phyloP scores from a whole-genome alignment of 2,888 invertebrate species.

The Holacanthella duospinosa region DNA sequence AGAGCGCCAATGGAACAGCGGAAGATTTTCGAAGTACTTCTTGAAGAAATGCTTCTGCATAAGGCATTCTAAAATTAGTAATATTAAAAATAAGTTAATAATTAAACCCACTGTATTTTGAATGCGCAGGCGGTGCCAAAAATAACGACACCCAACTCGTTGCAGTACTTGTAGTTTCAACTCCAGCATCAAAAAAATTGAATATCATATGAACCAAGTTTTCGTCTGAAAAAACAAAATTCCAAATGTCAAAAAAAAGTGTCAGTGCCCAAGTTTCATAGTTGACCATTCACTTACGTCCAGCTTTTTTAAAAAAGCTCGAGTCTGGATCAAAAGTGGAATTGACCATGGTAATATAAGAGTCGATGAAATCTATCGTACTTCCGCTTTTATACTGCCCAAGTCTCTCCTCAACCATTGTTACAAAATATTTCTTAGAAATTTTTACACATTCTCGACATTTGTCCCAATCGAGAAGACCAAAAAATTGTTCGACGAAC shows the following conservation, averaged over 20 bases:
- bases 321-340: neutral
- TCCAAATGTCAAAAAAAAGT: neutral
- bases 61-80: neutral
- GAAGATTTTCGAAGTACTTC: neutral
- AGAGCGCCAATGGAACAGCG: neutral
- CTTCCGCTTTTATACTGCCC: neutral
- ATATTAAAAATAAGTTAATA: no score
- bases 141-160: neutral
- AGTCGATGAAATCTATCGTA: neutral
- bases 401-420: neutral
- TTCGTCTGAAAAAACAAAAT: neutral
- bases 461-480: neutral
- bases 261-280: no score
- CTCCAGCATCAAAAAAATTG: constrained; percentile 7
- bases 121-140: neutral
- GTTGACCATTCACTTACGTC: neutral
- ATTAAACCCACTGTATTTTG: neutral
- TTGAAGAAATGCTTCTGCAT: neutral
- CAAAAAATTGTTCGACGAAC: neutral
- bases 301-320: neutral
- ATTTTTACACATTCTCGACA: neutral
- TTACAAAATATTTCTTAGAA: neutral
- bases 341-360: neutral
- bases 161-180: constrained; percentile 6
- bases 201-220: neutral